These are phyloP conservation scores for Polydrusus tereticollis DNA, from an alignment of 2,888 invertebrate genomes.

Conservation along the genomic window DNA sequence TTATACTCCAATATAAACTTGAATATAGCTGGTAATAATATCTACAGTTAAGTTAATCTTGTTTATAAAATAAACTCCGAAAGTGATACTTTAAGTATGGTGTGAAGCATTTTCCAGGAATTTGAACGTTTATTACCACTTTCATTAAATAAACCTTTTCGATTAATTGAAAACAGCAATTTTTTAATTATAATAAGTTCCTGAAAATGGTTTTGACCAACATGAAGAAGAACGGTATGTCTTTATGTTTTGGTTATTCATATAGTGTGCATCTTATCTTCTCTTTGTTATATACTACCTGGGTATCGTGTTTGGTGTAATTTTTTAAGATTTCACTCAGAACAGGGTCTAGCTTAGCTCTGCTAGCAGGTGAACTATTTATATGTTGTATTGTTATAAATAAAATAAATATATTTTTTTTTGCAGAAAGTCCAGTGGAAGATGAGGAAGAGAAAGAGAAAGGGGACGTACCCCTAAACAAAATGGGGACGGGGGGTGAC, in stretches of 20 bases:
- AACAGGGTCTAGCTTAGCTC: no score
- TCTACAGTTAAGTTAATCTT: constrained; percentile 4
- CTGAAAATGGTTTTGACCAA: no score
- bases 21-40: neutral
- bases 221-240: no score
- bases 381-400: no score
- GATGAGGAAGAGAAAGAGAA: constrained; percentile 71
- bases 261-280: no score
- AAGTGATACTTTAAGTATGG: constrained; percentile 30
- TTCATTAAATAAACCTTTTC: constrained; percentile 1
- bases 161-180: neutral
- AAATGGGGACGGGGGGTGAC: constrained; percentile 56
- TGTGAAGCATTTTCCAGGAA: constrained; percentile 16
- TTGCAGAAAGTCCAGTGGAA: constrained; percentile 73
- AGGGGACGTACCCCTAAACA: constrained; percentile 64
- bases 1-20: constrained; percentile 1
- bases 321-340: no score
- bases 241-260: no score
- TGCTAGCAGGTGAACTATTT: no score
- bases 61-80: constrained; percentile 27
- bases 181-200: neutral
- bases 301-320: no score
- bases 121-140: constrained; percentile 13
- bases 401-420: no score
- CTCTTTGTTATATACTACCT: no score